Conservation (phyloP, 1,140 invertebrate species). For the Anoplolepis gracilipes region DNA sequence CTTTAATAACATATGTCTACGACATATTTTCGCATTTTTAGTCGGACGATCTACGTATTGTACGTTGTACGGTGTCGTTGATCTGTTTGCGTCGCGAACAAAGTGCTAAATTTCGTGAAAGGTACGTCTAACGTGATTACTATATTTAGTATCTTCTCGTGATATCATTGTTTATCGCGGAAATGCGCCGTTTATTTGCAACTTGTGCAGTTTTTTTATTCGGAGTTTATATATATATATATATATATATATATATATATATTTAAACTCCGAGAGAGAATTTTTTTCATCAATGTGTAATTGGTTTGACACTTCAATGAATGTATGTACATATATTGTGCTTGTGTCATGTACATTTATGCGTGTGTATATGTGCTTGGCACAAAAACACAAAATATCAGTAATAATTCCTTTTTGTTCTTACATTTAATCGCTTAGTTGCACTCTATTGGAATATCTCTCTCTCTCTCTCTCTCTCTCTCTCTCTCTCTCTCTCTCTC, state of each 20-base stretch:
- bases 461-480: neutral
- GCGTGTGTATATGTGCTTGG: neutral
- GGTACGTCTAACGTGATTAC: neutral
- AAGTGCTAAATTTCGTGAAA: slow-evolving; percentile 59
- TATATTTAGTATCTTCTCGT: too few relatives aligned
- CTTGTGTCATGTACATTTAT: neutral
- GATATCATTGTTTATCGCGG: neutral
- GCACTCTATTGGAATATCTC: too few relatives aligned
- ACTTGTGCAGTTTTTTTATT: neutral
- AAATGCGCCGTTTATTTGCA: neutral
- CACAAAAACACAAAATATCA: neutral
- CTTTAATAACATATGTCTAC: slow-evolving; percentile 67
- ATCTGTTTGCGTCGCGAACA: slow-evolving; percentile 73
- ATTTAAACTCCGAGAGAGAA: slow-evolving; percentile 25
- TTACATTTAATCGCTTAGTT: slow-evolving; percentile 6
- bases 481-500: neutral
- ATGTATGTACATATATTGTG: neutral
- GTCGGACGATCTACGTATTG: slow-evolving; percentile 68
- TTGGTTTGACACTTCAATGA: neutral
- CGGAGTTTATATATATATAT: slow-evolving; percentile 9
- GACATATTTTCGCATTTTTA: slow-evolving; percentile 61
- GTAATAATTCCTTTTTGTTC: slow-evolving; percentile 23
- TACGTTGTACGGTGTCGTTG: slow-evolving; percentile 62
- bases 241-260: slow-evolving; percentile 18
- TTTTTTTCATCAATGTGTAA: neutral